Conservation (phyloP, 2,888 invertebrate genomes). For the Ormia ochracea region DNA sequence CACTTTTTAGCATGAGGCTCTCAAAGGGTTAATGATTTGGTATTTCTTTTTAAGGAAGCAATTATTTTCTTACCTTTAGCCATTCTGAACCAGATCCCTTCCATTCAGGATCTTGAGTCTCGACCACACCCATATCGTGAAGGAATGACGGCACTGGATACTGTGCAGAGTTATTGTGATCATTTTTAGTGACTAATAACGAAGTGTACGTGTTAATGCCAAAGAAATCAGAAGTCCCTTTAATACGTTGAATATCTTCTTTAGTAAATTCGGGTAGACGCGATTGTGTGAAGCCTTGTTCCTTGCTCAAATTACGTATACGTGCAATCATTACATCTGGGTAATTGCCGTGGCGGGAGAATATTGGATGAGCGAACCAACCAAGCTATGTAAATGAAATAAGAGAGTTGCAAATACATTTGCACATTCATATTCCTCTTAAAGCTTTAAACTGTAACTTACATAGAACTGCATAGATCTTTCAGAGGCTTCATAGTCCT, state of each 20-base stretch:
- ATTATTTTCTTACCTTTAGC: conserved; percentile 82
- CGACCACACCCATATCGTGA: conserved; percentile 81
- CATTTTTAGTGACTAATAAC: conserved; percentile 76
- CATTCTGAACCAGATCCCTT: conserved; percentile 80
- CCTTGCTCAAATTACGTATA: conserved; percentile 79
- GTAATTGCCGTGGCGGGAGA: conserved; percentile 81
- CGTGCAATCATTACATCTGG: conserved; percentile 81
- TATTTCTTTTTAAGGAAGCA: not conserved
- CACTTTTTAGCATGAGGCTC: no score
- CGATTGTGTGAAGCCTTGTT: conserved; percentile 80
- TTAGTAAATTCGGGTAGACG: conserved; percentile 81
- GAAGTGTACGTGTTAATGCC: conserved; percentile 86
- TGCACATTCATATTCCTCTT: not conserved
- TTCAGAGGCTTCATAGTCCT: conserved; percentile 81
- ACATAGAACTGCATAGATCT: conserved; percentile 81
- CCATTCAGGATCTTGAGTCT: conserved; percentile 80
- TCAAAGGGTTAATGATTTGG: no score
- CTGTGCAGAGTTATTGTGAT: conserved; percentile 74
- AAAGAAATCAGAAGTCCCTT: conserved; percentile 83
- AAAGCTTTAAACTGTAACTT: no score
- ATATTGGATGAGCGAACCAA: conserved; percentile 84
- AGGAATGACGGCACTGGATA: conserved; percentile 79
- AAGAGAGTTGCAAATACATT: not conserved
- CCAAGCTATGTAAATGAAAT: conserved; percentile 78
- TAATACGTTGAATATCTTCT: conserved; percentile 80